Evolutionary conservation across 2,888 invertebrate genomes (phyloP).

Genomic region (Rhaphigaster nebulosa): DNA sequence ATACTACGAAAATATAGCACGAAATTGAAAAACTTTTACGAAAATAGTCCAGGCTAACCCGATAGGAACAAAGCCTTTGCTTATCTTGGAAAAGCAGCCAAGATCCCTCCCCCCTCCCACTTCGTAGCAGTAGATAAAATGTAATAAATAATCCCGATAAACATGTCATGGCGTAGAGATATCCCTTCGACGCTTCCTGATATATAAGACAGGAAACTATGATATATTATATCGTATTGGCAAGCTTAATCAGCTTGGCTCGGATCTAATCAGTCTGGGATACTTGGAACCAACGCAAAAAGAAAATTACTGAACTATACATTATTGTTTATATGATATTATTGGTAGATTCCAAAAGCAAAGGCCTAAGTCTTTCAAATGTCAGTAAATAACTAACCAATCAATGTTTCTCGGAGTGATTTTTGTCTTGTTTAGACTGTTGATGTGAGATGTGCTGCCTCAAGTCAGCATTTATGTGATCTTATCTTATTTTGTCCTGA

Average conservation of each 20-base stretch:
- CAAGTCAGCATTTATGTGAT: too few relatives aligned
- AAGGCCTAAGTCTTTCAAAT: too few relatives aligned
- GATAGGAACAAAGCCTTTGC: not conserved
- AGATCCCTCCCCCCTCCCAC: not conserved
- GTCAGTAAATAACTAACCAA: too few relatives aligned
- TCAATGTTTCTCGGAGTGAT: too few relatives aligned
- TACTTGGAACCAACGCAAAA: not conserved
- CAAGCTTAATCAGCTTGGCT: not conserved
- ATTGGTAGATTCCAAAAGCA: too few relatives aligned
- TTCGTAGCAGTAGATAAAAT: not conserved
- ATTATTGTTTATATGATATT: too few relatives aligned
- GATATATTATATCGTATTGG: not conserved
- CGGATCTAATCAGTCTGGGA: too few relatives aligned
- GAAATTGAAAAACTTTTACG: not conserved
- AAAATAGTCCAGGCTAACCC: not conserved
- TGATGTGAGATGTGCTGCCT: too few relatives aligned
- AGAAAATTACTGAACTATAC: too few relatives aligned
- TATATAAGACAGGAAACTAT: not conserved
- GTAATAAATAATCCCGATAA: slow-evolving; percentile 25
- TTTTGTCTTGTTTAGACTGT: too few relatives aligned
- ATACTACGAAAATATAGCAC: not conserved
- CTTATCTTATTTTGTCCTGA: too few relatives aligned
- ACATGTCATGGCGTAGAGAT: not conserved
- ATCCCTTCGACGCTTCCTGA: not conserved
- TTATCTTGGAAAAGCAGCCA: not conserved